Evolutionary conservation across 2,888 invertebrate species (phyloP), one percentile per base, ranked within the genome.

Genomic region (Odontocerum albicorne): DNA sequence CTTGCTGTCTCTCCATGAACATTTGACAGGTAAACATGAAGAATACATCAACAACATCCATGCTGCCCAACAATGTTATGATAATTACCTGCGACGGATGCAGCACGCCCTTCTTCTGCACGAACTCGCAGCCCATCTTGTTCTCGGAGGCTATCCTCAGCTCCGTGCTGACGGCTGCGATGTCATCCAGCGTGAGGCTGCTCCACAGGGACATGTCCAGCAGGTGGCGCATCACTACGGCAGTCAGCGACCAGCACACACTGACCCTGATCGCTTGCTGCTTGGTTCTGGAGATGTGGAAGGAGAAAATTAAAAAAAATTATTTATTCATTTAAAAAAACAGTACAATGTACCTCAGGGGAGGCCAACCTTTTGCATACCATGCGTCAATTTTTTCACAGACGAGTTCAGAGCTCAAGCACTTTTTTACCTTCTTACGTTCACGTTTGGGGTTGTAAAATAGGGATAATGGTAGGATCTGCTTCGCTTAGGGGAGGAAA

Each of bases 191-290:
- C 6, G 43, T 21, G 3, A 43, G n/a, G 19, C 42, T 51, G 17
- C 51, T 51, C 51, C 51, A 51, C 17, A 51, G 43, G n/a, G 27
- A 27, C 19, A 51, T 51, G n/a, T 51, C 43, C 10, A 51, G 13
- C 1, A 51, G 10, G 13, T 51, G 51, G 13, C 42, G 51, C 51
- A 51, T 43, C 12, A 51, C 51, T 12, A 44, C 10, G 1, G 43
- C 51, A 13, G 36, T 36, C 1, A 51, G 15, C 33, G 33, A 15
- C 51, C 51, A 51, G 7, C 22, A 17, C n/a, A 49, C n/a, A 3
- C 31, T 22, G 31, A 40, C 32, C 12, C 17, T 22, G 16, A 42
- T 17, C 7, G 50, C 35, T 7, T 20, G 10, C 8, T 40, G 15
- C 40, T 40, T 49, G 31, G 39, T 22, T 13, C 49, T 49, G 19